Percentiles rank a stretch among this genome's conserved stretches.
These are phyloP conservation scores for Norana najaformis DNA, from an alignment of 2,888 invertebrate species.

Conservation along the genomic window DNA sequence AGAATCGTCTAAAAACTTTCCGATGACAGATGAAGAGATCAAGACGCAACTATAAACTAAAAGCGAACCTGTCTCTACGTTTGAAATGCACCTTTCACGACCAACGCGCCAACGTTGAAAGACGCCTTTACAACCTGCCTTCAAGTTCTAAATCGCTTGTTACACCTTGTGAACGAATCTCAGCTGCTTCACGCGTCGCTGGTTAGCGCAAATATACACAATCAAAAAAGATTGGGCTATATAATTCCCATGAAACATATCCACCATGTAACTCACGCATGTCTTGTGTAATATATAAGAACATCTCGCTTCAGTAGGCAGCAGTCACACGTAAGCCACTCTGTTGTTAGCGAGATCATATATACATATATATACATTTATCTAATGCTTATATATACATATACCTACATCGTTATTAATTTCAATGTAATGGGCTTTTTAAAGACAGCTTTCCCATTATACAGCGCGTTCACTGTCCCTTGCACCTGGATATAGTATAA, in stretches of 20 bases:
- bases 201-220: not conserved
- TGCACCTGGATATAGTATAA: not conserved
- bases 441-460: not conserved
- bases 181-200: not conserved
- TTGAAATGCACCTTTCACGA: not conserved
- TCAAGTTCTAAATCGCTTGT: slow-evolving; percentile 1
- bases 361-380: not conserved
- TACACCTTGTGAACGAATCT: not conserved
- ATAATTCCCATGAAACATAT: not conserved
- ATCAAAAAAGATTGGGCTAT: not conserved
- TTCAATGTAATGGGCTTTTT: not conserved
- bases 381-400: too few relatives aligned
- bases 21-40: not conserved
- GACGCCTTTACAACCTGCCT: not conserved
- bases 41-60: not conserved
- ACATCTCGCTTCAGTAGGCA: not conserved
- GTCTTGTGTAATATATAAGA: not conserved
- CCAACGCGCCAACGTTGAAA: not conserved
- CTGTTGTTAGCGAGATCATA: not conserved
- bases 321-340: not conserved
- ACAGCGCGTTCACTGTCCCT: not conserved
- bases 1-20: not conserved
- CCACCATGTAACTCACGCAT: not conserved
- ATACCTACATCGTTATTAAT: not conserved
- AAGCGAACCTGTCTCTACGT: not conserved